These are phyloP conservation scores for Muscicapa comitata DNA, from an alignment of 2,797 vertebrate genomes.

Conservation along the genomic window DNA sequence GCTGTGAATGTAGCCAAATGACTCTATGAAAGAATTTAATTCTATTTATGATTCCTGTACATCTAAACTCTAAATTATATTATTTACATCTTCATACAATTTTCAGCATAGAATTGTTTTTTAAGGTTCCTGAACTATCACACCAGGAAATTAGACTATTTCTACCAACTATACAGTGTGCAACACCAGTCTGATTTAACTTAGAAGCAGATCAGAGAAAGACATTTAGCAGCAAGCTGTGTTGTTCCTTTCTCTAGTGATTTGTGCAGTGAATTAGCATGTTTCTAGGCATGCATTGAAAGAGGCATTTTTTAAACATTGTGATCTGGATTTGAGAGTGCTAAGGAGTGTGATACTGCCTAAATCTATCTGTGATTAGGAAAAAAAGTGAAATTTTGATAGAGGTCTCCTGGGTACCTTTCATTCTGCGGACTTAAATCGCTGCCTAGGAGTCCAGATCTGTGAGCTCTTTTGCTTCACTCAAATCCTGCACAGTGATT, in stretches of 20 bases:
- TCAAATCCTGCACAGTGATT: background rate
- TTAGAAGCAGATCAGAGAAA: background rate
- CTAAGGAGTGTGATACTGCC: background rate
- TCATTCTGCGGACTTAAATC: background rate
- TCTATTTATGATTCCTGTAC: slow-evolving; percentile 26
- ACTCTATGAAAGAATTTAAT: slow-evolving; percentile 34
- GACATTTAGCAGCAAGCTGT: background rate
- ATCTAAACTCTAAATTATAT: background rate
- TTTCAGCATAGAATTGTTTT: slow-evolving; percentile 3
- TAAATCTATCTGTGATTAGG: background rate
- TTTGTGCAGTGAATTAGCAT: background rate
- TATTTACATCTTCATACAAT: background rate
- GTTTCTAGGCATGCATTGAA: background rate
- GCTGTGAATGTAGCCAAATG: slow-evolving; percentile 27
- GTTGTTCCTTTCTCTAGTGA: background rate
- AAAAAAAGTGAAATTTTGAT: background rate
- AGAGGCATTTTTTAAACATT: background rate
- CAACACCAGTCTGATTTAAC: background rate
- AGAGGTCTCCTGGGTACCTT: background rate
- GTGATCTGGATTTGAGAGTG: background rate
- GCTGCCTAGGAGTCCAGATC: background rate
- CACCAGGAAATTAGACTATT: background rate
- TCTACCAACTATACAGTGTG: background rate
- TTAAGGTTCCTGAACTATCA: background rate
- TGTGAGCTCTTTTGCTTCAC: background rate